Evolutionary conservation across 2,113 vertebrate genomes (phyloP), one percentile per base, ranked within the genome.

Genomic region (Nestor notabilis): DNA sequence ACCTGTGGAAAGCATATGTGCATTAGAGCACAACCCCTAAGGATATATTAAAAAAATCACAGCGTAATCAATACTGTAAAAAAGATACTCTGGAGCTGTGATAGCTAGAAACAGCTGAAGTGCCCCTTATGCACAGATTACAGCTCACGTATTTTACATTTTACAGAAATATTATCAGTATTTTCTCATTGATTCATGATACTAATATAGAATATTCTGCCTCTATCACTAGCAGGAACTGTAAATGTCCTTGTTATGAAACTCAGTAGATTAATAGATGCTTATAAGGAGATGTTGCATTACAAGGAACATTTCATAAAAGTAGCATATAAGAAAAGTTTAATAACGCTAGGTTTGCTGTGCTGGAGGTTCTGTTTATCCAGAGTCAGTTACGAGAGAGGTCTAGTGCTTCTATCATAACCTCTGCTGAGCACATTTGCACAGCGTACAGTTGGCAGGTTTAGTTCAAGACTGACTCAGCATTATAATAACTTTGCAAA

Each of bases 21-120:
- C 39, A 15, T 50, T 78, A 37, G 19, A 74, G 55, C 49, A 28
- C 41, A 60, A 20, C 7, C 29, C 3, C n/a, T n/a, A 8, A 43
- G 50, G 25, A 61, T 65, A 21, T 12, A 21, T 3, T n/a, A 13
- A 37, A 31, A 11, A 5, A 0, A 5, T 44, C 35, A 21, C 17
- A 28, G n/a, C n/a, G 33, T 29, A 52, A 93, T 41, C 60, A 83
- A 0, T 17, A 4, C 7, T 23, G 23, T 39, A 27, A 52, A 64
- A 79, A 44, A 21, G 8, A 7, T 13, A 50, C 9, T 41, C 37
- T 90, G 46, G 20, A 70, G 43, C 37, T 78, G 49, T 2, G 2
- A 7, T 23, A 72, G 43, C 50, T 14, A 33, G 61, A 77, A 78
- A 55, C 28, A 68, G 17, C 13, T 44, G 0, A 71, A 68, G 19